These are phyloP conservation scores for Euura lappo DNA, from an alignment of 1,140 invertebrate genomes.

Conservation along the genomic window DNA sequence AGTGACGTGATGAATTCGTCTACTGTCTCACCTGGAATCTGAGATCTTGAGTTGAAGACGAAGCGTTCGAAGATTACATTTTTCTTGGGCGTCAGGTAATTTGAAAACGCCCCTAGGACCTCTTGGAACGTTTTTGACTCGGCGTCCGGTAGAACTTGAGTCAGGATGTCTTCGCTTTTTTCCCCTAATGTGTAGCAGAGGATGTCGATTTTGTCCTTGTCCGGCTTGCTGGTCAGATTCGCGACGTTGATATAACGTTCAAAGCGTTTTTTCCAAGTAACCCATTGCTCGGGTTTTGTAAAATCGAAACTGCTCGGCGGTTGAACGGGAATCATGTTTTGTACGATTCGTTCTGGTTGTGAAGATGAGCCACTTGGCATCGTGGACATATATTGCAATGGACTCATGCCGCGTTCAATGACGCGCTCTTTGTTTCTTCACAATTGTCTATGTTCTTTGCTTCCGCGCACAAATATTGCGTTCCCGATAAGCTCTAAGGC, in stretches of 20 bases:
- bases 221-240: slow-evolving; percentile 12
- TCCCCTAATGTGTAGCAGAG: slow-evolving; percentile 33
- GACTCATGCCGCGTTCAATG: no score
- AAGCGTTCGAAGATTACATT: slow-evolving; percentile 48
- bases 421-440: no score
- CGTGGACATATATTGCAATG: no score
- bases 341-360: no score
- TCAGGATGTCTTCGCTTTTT: slow-evolving; percentile 29
- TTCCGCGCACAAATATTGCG: no score
- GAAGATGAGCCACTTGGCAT: no score
- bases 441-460: no score
- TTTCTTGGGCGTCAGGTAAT: slow-evolving; percentile 41
- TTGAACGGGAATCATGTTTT: slow-evolving; percentile 4
- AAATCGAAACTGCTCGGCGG: slow-evolving; percentile 26
- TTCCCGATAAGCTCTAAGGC: no score
- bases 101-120: slow-evolving; percentile 32
- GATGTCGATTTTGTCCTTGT: slow-evolving; percentile 31
- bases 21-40: slow-evolving; percentile 40
- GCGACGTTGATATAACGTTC: slow-evolving; percentile 29
- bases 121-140: slow-evolving; percentile 19
- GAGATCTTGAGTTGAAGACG: slow-evolving; percentile 45
- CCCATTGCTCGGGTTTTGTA: slow-evolving; percentile 20
- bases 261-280: slow-evolving; percentile 31
- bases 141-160: slow-evolving; percentile 18
- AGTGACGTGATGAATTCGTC: slow-evolving; percentile 50